phyloP scores from a whole-genome alignment of 2,888 invertebrate genomes.

The Drosophila helvetica region DNA sequence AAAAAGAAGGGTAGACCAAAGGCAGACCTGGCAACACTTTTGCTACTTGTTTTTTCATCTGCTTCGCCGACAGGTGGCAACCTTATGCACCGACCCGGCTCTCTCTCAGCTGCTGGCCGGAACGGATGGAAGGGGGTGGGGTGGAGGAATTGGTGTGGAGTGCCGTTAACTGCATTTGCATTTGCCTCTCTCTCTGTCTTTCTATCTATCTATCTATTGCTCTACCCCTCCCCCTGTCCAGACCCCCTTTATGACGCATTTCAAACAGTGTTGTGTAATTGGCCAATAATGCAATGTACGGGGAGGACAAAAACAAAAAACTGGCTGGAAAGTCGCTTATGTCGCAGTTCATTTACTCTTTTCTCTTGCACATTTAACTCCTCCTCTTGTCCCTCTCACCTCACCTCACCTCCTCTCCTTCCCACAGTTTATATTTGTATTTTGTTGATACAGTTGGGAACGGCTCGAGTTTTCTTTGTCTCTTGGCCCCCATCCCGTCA shows the following conservation, averaged over 20 bases:
- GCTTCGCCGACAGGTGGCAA: conserved; percentile 61
- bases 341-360: conserved; percentile 5
- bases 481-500: background rate
- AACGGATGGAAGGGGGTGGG: no score
- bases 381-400: background rate
- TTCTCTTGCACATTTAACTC: background rate
- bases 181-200: conserved; percentile 20
- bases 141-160: background rate
- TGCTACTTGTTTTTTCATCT: conserved; percentile 12
- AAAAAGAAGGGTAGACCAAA: background rate
- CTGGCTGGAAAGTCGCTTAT: conserved; percentile 5
- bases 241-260: conserved; percentile 1
- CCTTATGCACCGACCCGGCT: conserved; percentile 45
- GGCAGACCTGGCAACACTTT: conserved; percentile 29
- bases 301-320: background rate
- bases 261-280: conserved; percentile 50
- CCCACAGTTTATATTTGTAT: conserved; percentile 8
- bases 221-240: background rate
- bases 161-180: conserved; percentile 31
- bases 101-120: conserved; percentile 30
- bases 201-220: background rate
- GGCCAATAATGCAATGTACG: conserved; percentile 31
- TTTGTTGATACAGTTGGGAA: conserved; percentile 38
- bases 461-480: conserved; percentile 27
- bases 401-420: background rate